These are phyloP conservation scores for Oncorhynchus kisutch DNA, from an alignment of 2,113 vertebrate species.

Conservation along the genomic window DNA sequence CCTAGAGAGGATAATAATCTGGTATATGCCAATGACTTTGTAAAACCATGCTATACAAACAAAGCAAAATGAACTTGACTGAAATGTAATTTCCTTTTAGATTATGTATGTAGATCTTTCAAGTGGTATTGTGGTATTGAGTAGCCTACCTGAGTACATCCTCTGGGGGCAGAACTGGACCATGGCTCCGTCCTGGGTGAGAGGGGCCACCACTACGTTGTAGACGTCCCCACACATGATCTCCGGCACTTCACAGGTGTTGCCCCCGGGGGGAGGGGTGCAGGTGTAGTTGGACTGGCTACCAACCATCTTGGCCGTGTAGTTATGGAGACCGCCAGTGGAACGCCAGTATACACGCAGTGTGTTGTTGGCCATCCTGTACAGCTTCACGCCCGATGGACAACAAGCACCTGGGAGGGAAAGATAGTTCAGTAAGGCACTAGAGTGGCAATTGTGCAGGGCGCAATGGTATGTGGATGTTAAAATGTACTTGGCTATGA, in stretches of 20 bases:
- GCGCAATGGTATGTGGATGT: neutral
- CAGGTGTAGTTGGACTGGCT: slow-evolving; percentile 80
- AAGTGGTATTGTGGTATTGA: neutral
- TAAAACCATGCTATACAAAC: neutral
- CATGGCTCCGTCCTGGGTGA: slow-evolving; percentile 68
- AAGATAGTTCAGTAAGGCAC: neutral
- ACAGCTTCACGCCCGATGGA: slow-evolving; percentile 84
- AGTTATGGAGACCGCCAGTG: slow-evolving; percentile 60
- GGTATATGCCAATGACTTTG: no score
- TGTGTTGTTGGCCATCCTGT: slow-evolving; percentile 70
- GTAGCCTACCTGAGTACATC: slow-evolving; percentile 84
- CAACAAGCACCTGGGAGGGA: slow-evolving; percentile 82
- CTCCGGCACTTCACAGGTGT: slow-evolving; percentile 76
- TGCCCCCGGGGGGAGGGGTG: slow-evolving; percentile 64
- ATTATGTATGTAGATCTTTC: neutral
- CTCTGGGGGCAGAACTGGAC: slow-evolving; percentile 82
- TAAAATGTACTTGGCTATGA: no score
- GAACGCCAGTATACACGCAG: slow-evolving; percentile 83
- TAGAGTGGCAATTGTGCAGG: neutral
- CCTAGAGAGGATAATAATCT: no score
- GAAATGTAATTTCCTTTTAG: no score
- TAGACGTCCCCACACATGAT: slow-evolving; percentile 85
- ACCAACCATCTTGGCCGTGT: slow-evolving; percentile 73
- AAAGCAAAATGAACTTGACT: neutral
- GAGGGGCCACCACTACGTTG: slow-evolving; percentile 79